phyloP scores from a whole-genome alignment of 2,888 invertebrate species.

The Polietes domitor region DNA sequence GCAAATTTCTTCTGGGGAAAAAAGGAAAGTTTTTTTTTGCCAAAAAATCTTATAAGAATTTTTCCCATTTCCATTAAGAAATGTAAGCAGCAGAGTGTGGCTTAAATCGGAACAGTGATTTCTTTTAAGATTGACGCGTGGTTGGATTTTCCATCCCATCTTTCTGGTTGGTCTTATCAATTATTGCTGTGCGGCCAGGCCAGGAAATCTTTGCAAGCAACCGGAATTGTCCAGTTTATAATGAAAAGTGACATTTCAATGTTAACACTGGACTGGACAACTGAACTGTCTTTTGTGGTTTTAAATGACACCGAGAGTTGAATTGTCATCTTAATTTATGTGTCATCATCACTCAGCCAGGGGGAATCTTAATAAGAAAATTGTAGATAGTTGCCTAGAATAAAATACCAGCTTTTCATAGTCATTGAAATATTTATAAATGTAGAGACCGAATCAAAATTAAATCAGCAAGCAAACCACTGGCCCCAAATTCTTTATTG shows the following conservation, averaged over 20 bases:
- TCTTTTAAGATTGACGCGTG: conserved; percentile 52
- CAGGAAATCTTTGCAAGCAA: not conserved
- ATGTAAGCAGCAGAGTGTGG: conserved; percentile 37
- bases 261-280: no score
- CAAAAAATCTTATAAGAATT: conserved; percentile 62
- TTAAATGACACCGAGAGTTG: no score
- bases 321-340: no score
- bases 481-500: no score
- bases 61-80: conserved; percentile 60
- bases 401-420: no score
- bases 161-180: not conserved
- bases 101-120: conserved; percentile 39
- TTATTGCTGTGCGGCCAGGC: not conserved
- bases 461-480: no score
- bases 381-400: no score
- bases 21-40: conserved; percentile 22
- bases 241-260: not conserved
- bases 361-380: no score
- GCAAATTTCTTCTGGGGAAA: not conserved
- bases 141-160: not conserved
- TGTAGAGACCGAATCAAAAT: no score
- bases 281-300: no score
- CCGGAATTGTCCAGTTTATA: not conserved
- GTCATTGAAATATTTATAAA: no score
- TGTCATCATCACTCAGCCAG: no score